Percentiles rank a stretch among this genome's conserved stretches.
These are phyloP conservation scores for Gonioctena quinquepunctata DNA, from an alignment of 1,140 invertebrate species.

Conservation along the genomic window DNA sequence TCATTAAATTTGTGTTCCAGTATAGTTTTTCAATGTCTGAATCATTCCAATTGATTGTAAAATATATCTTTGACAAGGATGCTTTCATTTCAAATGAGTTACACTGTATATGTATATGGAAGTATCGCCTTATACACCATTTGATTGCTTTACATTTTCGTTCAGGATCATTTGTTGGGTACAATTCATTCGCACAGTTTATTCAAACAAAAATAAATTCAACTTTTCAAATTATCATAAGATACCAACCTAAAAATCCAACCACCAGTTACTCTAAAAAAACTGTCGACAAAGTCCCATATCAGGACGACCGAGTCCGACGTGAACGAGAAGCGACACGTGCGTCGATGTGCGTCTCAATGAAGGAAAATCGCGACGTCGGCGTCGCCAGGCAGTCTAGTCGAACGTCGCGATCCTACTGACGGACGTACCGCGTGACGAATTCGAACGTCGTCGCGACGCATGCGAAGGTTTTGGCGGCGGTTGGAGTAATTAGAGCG, in stretches of 20 bases:
- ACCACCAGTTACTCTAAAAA: background rate
- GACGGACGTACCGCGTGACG: background rate
- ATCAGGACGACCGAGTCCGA: background rate
- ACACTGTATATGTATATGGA: no score
- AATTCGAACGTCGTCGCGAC: background rate
- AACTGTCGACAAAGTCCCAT: background rate
- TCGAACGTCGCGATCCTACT: conserved; percentile 13
- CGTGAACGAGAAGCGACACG: conserved; percentile 3
- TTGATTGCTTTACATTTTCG: no score
- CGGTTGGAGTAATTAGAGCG: background rate
- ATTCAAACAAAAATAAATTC: no score
- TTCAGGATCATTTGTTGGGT: no score
- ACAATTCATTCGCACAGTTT: no score
- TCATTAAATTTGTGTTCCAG: no score
- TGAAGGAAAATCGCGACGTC: background rate
- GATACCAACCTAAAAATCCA: background rate
- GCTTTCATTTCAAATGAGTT: no score
- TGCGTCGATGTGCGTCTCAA: background rate
- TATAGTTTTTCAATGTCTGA: no score
- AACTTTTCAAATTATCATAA: no score
- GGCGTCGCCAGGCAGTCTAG: conserved; percentile 12
- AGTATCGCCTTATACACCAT: no score
- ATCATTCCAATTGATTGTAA: no score
- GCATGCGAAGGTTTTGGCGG: background rate
- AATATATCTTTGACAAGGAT: no score